Evolutionary conservation across 2,888 invertebrate species (phyloP).

Genomic region (Euzetes globulus): DNA sequence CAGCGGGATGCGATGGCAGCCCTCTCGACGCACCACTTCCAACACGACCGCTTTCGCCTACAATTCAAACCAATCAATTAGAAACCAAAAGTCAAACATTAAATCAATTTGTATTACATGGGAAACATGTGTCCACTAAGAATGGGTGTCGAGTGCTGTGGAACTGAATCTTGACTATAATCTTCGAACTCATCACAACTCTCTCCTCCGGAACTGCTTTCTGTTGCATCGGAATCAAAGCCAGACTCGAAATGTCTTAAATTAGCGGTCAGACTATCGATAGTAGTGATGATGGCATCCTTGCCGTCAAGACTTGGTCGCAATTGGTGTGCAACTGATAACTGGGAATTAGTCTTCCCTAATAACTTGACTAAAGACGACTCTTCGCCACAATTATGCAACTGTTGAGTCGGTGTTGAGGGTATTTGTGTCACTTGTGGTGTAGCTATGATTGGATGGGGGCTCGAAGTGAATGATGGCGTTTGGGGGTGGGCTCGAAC

Average conservation of each 20-base stretch:
- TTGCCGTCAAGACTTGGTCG: conserved; percentile 41
- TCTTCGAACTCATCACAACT: conserved; percentile 73
- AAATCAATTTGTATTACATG: not conserved
- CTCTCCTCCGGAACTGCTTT: conserved; percentile 86
- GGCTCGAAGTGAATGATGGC: not conserved
- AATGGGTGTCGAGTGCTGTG: conserved; percentile 18
- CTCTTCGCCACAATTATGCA: conserved; percentile 3
- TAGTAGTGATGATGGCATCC: conserved; percentile 55
- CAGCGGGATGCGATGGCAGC: conserved; percentile 75
- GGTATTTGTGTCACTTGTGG: not conserved
- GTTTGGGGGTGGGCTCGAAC: not conserved
- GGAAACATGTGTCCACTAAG: not conserved
- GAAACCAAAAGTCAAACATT: not conserved
- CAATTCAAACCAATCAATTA: too few species aligned
- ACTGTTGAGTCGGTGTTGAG: not conserved
- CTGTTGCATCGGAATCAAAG: conserved; percentile 86
- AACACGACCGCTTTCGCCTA: conserved; percentile 42
- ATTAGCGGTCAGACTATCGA: conserved; percentile 65
- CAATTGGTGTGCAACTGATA: not conserved
- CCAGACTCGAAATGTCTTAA: conserved; percentile 64
- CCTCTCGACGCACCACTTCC: conserved; percentile 59
- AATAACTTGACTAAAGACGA: conserved; percentile 23
- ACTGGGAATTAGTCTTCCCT: not conserved
- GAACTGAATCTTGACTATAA: conserved; percentile 25
- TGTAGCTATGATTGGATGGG: not conserved